Conservation (phyloP, 2,888 invertebrate genomes). For the Meta bourneti region DNA sequence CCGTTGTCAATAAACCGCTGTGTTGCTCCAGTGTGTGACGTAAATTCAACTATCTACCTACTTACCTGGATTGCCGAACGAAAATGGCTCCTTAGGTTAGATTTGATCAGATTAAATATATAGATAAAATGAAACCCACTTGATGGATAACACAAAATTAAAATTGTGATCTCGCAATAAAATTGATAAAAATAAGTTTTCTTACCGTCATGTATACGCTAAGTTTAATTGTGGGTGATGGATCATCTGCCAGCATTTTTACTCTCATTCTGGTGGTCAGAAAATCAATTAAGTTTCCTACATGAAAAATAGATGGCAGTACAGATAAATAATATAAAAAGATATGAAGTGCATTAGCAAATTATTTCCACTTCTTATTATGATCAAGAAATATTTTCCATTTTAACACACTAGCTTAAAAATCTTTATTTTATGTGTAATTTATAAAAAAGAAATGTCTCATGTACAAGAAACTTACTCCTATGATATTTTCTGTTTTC, state of each 20-base stretch:
- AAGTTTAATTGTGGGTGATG: conserved; percentile 8
- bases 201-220: conserved; percentile 60
- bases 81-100: too few species aligned
- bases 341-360: not conserved
- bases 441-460: too few species aligned
- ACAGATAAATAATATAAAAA: not conserved
- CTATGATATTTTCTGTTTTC: too few species aligned
- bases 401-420: not conserved
- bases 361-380: not conserved
- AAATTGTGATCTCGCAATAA: not conserved
- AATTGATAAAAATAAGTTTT: not conserved
- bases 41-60: too few species aligned
- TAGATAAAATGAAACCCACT: too few species aligned
- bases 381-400: not conserved
- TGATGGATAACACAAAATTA: too few species aligned
- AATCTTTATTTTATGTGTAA: too few species aligned
- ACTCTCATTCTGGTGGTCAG: conserved; percentile 26
- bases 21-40: too few species aligned
- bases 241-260: conserved; percentile 26
- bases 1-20: too few species aligned
- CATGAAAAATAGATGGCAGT: not conserved
- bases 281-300: conserved; percentile 37
- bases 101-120: too few species aligned
- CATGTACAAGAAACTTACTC: too few species aligned
- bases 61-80: too few species aligned